These are phyloP conservation scores for Xiphophorus maculatus DNA, from an alignment of 2,113 vertebrate species.

Conservation along the genomic window DNA sequence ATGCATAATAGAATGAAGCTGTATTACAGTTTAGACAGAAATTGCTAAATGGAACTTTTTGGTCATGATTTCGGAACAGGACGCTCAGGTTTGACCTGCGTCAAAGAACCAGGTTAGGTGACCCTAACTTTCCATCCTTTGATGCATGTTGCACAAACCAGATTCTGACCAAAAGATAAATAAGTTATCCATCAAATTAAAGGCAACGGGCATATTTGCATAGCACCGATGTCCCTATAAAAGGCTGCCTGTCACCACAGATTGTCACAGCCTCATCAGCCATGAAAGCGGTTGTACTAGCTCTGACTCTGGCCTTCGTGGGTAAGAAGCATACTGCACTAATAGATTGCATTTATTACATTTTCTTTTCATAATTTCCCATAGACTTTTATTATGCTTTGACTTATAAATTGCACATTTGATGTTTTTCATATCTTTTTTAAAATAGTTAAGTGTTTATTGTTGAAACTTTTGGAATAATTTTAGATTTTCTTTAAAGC, in stretches of 20 bases:
- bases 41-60: background rate
- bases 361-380: background rate
- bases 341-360: background rate
- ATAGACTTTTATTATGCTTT: background rate
- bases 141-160: background rate
- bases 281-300: slow-evolving; percentile 85
- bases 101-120: slow-evolving; percentile 52
- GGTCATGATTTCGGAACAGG: slow-evolving; percentile 15
- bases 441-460: background rate
- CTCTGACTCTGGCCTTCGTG: slow-evolving; percentile 81
- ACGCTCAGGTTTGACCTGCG: slow-evolving; percentile 14
- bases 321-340: slow-evolving; percentile 75
- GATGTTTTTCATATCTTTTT: background rate
- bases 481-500: background rate
- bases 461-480: background rate
- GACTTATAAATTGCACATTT: background rate
- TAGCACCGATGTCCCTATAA: slow-evolving; percentile 58
- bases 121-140: slow-evolving; percentile 49
- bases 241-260: slow-evolving; percentile 20
- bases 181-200: slow-evolving; percentile 9
- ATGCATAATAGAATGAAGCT: background rate
- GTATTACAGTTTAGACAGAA: background rate
- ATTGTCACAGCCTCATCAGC: slow-evolving; percentile 51
- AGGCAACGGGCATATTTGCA: slow-evolving; percentile 8
- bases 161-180: slow-evolving; percentile 1